phyloP scores from a whole-genome alignment of 2,797 vertebrate genomes.

The Sitta carolinensis region DNA sequence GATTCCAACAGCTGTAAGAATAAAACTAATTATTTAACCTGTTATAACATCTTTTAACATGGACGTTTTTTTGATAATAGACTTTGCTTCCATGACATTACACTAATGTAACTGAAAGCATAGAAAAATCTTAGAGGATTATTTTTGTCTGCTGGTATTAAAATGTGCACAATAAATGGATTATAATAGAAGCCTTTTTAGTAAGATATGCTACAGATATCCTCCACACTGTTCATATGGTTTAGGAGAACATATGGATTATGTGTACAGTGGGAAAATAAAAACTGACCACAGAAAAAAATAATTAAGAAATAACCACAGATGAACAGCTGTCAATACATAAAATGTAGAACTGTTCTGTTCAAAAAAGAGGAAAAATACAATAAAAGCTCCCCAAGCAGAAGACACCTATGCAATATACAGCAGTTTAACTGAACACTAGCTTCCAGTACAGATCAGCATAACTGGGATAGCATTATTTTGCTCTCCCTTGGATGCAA shows the following conservation, averaged over 20 bases:
- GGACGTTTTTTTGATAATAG: neutral
- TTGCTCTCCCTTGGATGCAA: neutral
- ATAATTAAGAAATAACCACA: accelerated
- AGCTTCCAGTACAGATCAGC: neutral
- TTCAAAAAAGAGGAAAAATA: neutral
- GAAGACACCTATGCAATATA: neutral
- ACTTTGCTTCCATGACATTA: neutral
- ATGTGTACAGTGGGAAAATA: neutral
- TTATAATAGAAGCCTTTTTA: neutral
- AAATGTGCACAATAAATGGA: neutral
- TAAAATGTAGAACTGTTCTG: neutral
- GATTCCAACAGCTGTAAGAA: neutral
- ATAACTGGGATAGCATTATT: neutral
- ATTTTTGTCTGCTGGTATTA: neutral
- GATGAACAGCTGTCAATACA: neutral
- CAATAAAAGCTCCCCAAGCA: neutral
- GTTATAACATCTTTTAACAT: neutral
- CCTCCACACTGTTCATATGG: neutral
- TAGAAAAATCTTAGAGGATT: neutral
- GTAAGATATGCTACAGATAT: neutral
- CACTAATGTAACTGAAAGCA: neutral
- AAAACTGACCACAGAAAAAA: neutral
- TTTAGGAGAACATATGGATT: neutral
- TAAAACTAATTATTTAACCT: neutral
- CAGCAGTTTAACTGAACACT: neutral